Evolutionary conservation across 2,888 invertebrate genomes (phyloP), one percentile per base, ranked within the genome.

Genomic region (Lymantria dispar): DNA sequence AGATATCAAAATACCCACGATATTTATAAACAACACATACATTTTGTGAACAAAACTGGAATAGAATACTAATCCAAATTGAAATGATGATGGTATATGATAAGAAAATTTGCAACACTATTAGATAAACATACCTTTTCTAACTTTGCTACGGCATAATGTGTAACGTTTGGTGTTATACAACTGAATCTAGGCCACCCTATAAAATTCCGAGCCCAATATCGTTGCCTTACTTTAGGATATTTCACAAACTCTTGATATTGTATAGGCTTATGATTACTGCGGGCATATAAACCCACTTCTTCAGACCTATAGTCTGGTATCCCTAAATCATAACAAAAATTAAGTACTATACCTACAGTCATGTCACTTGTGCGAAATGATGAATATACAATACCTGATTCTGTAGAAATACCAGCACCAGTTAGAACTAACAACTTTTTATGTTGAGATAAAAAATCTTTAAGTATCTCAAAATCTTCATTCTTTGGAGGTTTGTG

Each of bases 391-490:
- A 37, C 8, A 66, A 70, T 80, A 94, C 95, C 95, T 76, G 98
- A 98, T 93, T 99, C 99, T 1, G 99, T 99, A 0, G 99, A 99
- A 69, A 99, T 95, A 31, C 99, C 99, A 61, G 99, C 99, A 11
- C 99, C 99, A 47, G 98, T 98, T 42, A 98, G 76, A 13, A 97
- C 91, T 13, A 97, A 88, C 43, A 96, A 85, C 66, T 92, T 94
- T 8, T 91, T 72, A 48, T 92, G 82, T 39, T 77, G 79, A 1
- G 72, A 57, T 14, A 97, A 68, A 78, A 96, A 96, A 47, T 93
- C 81, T 72, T 91, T 89, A 0, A 97, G 76, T 46, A 74, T 75
- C 56, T 88, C 73, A 22, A 94, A 71, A 68, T 96, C 96, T 58
- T 91, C 85, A 14, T 87, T 82, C 15, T 90, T 84, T 0, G 93